Base-by-base conservation (phyloP, 2,888 invertebrate species). In the Hydrotaea diabolus region DNA sequence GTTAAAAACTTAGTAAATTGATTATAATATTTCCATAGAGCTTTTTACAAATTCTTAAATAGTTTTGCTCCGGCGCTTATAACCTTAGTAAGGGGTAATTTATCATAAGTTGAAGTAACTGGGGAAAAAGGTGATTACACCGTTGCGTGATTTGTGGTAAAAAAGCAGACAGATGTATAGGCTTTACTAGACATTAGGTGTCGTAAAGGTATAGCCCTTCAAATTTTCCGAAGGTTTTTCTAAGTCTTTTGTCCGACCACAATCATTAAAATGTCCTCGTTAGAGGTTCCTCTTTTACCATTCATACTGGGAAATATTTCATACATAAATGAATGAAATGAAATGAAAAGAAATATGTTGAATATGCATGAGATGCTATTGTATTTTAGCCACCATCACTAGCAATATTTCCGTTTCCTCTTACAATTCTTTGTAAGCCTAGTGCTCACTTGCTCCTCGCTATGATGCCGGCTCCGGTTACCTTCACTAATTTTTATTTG, bases 321-420 rank as follows among this genome's bases (percentile, higher is more conserved):
- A 66, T 23, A 69, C 21, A 17, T 19, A 39, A 66, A 66, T 21
- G 64, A 66, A 66, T 43, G 69, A 23, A 69, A 46, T 69, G 69
- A 43, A 46, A 21, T 43, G 46, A 23, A 69, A 46, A 17, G 69
- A 69, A 46, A 43, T 69, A 69, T 46, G 31, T 39, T 69, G 43
- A 43, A 69, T 39, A 62, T 62, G 62, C 17, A 69, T 69, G 39
- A 55, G 55, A 72, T 39, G 79, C 73, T 76, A 43, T 75, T 75
- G 26, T 72, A 76, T 72, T 76, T 46, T 46, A 69, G 31, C 64
- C 75, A 64, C 46, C 39, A 59, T 72, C 69, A 78, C 77, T 66
- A 66, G 76, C 73, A 76, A 72, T 84, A 78, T 72, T 74, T 77
- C 77, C 80, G 73, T 80, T 80, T 77, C 80, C 80, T n/a, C 31